Evolutionary conservation across 2,888 invertebrate species (phyloP), one percentile per base, ranked within the genome.

Genomic region (Spodoptera exigua): DNA sequence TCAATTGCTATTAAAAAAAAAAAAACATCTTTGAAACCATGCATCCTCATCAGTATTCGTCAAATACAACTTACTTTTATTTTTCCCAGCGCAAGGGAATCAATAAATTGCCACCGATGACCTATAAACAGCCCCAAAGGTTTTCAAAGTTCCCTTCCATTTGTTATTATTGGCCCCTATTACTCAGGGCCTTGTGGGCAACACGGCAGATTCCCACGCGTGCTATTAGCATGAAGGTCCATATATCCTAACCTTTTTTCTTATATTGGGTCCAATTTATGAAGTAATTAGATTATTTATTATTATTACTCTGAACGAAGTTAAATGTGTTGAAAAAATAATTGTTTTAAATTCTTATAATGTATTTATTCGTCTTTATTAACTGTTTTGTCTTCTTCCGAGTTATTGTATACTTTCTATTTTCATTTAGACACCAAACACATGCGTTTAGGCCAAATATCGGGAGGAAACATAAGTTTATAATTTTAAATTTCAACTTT

Each of bases 121-220:
- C 78, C 79, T 80, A 79, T 73, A 79, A 81, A 78, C 70, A 79
- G 75, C 49, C 66, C 66, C 53, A 66, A 74, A 73, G 73, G 60
- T 68, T 72, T 57, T 67, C 46, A 61, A 67, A 67, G 69, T 74
- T 60, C 61, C 69, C 74, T 67, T 54, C 78, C 80, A 86, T 83
- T 82, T 81, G 74, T 85, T 85, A 83, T 82, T 79, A 83, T 79
- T 76, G 73, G 74, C 74, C 74, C 66, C 71, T 75, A 84, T 86
- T 81, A 80, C 72, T 83, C 82, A 81, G 59, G 60, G 61, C 74
- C 78, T 71, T 73, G 73, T 73, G 79, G 69, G 67, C 58, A 63
- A 64, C 70, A 58, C 61, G 64, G 55, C 57, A 64, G 63, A 76
- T 80, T 86, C 83, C 82, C 85, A 74, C 69, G 78, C 70, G 83